A percentile compares a stretch with the other conserved stretches of the same genome.
Conservation (phyloP, 2,888 invertebrate species). For the Cryptosula pallasiana region DNA sequence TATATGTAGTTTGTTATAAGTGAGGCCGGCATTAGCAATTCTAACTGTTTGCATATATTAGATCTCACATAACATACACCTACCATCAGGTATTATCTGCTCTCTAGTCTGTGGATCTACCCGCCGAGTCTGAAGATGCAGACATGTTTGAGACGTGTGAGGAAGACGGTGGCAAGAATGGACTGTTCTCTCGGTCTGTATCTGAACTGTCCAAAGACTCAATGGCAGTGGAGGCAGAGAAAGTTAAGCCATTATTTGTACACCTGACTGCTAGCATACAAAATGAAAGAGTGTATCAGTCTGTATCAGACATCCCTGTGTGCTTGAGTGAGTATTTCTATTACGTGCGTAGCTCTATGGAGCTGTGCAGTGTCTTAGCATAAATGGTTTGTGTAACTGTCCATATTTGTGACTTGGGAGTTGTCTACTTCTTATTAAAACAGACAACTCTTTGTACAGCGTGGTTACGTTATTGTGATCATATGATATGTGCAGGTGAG, state of each 20-base stretch:
- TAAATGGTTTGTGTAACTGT: too few relatives aligned
- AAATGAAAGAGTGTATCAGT: slow-evolving; percentile 1
- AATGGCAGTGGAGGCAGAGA: not conserved
- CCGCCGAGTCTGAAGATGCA: not conserved
- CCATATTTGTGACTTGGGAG: too few relatives aligned
- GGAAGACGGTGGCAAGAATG: not conserved
- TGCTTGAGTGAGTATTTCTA: slow-evolving; percentile 6
- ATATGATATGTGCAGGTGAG: slow-evolving; percentile 40
- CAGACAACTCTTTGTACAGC: too few relatives aligned
- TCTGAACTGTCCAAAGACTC: not conserved
- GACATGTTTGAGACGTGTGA: not conserved
- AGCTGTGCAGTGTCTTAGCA: too few relatives aligned
- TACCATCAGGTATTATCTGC: too few relatives aligned
- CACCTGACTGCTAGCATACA: slow-evolving; percentile 13
- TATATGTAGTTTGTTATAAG: too few relatives aligned
- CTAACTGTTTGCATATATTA: too few relatives aligned
- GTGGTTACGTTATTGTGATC: too few relatives aligned
- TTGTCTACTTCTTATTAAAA: too few relatives aligned
- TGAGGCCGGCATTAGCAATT: too few relatives aligned
- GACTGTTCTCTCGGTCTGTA: not conserved
- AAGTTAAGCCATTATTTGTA: not conserved
- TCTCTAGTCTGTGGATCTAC: not conserved
- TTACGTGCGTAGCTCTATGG: too few relatives aligned
- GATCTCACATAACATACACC: too few relatives aligned
- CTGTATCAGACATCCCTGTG: not conserved